Percentiles rank a stretch among this genome's conserved stretches.
Conservation (phyloP, 2,888 invertebrate species). For the Scotopteryx bipunctaria region DNA sequence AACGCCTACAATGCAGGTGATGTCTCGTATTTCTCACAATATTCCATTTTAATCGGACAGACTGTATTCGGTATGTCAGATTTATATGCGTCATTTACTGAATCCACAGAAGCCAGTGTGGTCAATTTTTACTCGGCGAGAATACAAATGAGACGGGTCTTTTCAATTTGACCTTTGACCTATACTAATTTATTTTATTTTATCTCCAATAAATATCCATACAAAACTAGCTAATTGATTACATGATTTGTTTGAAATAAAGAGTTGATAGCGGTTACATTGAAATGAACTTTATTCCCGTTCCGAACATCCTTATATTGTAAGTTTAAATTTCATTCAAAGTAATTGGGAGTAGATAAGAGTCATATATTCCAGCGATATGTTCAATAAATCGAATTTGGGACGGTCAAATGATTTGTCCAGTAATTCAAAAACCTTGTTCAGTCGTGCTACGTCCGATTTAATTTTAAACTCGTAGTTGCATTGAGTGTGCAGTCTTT, state of each 20-base stretch:
- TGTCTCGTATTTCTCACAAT: slow-evolving; percentile 68
- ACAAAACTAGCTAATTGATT: slow-evolving; percentile 54
- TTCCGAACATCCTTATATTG: slow-evolving; percentile 52
- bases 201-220: slow-evolving; percentile 55
- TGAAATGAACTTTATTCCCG: slow-evolving; percentile 49
- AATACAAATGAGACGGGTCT: slow-evolving; percentile 29
- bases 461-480: slow-evolving; percentile 54
- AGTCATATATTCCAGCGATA: slow-evolving; percentile 52
- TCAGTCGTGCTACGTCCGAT: slow-evolving; percentile 41
- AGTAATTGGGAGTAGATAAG: slow-evolving; percentile 67
- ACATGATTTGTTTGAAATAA: slow-evolving; percentile 54
- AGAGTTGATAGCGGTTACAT: slow-evolving; percentile 60
- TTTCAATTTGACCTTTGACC: slow-evolving; percentile 35
- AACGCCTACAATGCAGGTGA: slow-evolving; percentile 63
- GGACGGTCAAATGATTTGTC: slow-evolving; percentile 43
- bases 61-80: slow-evolving; percentile 53
- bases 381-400: slow-evolving; percentile 55
- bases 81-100: slow-evolving; percentile 54
- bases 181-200: slow-evolving; percentile 36
- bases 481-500: slow-evolving; percentile 53
- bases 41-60: slow-evolving; percentile 62
- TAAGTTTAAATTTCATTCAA: slow-evolving; percentile 62
- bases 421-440: slow-evolving; percentile 58
- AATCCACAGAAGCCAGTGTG: slow-evolving; percentile 34
- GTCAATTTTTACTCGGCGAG: slow-evolving; percentile 28